Percentiles rank a stretch among this genome's conserved stretches.
Evolutionary conservation across 2,888 invertebrate genomes (phyloP).

Genomic region (Watsonalla cultraria): DNA sequence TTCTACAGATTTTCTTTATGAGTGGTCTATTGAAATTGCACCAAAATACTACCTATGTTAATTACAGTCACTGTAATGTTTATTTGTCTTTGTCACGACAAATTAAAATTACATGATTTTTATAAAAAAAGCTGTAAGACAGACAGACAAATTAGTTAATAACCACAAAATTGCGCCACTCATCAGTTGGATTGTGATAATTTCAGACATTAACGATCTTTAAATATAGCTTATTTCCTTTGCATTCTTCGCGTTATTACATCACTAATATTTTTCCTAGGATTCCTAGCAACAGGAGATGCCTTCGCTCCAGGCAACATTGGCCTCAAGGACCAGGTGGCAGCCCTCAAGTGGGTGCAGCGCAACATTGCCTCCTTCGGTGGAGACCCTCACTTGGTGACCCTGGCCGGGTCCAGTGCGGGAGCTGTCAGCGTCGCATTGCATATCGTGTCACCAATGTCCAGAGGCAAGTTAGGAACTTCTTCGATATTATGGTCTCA

Average conservation of each 20-base stretch:
- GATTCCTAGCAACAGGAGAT: constrained; percentile 83
- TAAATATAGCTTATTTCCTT: too few relatives aligned
- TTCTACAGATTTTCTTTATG: too few relatives aligned
- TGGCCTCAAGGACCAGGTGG: constrained; percentile 85
- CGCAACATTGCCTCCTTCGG: constrained; percentile 83
- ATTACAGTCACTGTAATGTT: too few relatives aligned
- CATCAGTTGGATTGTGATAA: too few relatives aligned
- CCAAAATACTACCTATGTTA: too few relatives aligned
- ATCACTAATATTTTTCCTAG: constrained; percentile 37
- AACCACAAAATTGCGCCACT: too few relatives aligned
- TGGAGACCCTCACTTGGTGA: constrained; percentile 82
- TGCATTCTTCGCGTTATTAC: background rate
- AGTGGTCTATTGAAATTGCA: too few relatives aligned
- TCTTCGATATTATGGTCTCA: background rate
- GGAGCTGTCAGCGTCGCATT: constrained; percentile 70
- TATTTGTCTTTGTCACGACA: too few relatives aligned
- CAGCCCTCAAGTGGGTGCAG: constrained; percentile 82
- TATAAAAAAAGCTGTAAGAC: too few relatives aligned
- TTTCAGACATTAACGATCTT: too few relatives aligned
- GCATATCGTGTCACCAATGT: constrained; percentile 83
- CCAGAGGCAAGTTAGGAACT: constrained; percentile 55
- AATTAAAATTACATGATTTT: too few relatives aligned
- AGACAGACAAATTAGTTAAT: too few relatives aligned
- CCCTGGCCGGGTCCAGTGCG: constrained; percentile 81
- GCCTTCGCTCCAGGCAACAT: constrained; percentile 82